Evolutionary conservation across 2,888 invertebrate species (phyloP), one percentile per base, ranked within the genome.

Genomic region (Branchellion lobata): DNA sequence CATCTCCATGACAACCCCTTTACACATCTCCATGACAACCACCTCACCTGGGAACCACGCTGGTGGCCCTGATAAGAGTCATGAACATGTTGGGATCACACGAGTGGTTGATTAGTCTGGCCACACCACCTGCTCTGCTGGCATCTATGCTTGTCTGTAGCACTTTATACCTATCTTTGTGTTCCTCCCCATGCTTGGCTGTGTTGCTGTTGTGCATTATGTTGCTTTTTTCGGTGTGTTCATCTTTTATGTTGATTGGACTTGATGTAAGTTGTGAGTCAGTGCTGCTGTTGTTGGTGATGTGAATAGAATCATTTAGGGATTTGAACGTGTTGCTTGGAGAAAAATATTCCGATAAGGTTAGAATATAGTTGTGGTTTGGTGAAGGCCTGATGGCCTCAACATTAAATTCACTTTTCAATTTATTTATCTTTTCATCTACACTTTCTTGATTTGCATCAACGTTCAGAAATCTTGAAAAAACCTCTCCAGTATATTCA

Each of bases 101-200:
- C 71, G 96, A 96, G 87, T 99, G 99, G 88, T 99, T 99, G 84
- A 99, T 96, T 86, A 98, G 99, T 61, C 99, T 90, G 0, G 98
- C 97, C 81, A 95, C 92, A 86, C 97, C 98, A 51, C 99, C 99
- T 87, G 94, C 95, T 84, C 91, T 89, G 0, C 98, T 98, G 0
- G 99, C 99, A 89, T 99, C 99, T 81, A 99, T 98, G 79, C 95
- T 36, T 57, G 77, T 77, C 61, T 24, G 21, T 24, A 57, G 24
- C 24, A 57, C 61, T 57, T n/a, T 57, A n/a, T 57, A 57, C 5
- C 3, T 57, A n/a, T 57, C n/a, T 57, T 40, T 40, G 14, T n/a
- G n/a, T n/a, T n/a, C n/a, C n/a, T n/a, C n/a, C n/a, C n/a, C n/a
- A n/a, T n/a, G n/a, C n/a, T n/a, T 11, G 40, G n/a, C 40, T 40